Evolutionary conservation across 2,797 vertebrate species (phyloP).

Genomic region (Esox masquinongy): DNA sequence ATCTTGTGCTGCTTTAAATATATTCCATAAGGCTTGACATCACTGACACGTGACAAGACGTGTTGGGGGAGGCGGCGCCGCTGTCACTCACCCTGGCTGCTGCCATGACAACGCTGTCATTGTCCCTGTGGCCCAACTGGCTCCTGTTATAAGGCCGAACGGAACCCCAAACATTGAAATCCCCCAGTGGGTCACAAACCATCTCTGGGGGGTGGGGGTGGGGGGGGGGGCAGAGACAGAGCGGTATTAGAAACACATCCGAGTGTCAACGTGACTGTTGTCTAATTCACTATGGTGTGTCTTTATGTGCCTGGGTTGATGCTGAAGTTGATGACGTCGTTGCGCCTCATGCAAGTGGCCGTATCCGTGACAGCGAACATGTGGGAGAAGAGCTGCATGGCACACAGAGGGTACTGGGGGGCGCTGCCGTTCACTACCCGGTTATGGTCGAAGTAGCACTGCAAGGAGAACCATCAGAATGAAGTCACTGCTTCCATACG

Average conservation of each 20-base stretch:
- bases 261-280: no score
- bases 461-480: background rate
- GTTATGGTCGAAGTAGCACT: conserved; percentile 89
- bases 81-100: conserved; percentile 80
- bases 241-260: background rate
- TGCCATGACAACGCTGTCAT: conserved; percentile 79
- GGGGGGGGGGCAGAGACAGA: background rate
- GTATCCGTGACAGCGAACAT: conserved; percentile 93
- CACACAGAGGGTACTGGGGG: conserved; percentile 86
- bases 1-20: background rate
- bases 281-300: no score
- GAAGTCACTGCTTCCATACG: background rate
- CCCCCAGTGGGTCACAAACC: conserved; percentile 86
- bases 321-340: conserved; percentile 80
- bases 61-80: background rate
- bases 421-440: conserved; percentile 62
- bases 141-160: conserved; percentile 80
- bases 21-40: background rate
- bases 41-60: background rate
- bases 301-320: conserved; percentile 82
- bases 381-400: conserved; percentile 94
- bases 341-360: conserved; percentile 92
- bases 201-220: conserved; percentile 75
- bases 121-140: conserved; percentile 68
- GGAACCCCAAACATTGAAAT: conserved; percentile 86